A percentile compares a stretch with the other conserved stretches of the same genome.
Conservation (phyloP, 2,113 vertebrate genomes). For the Parus major region DNA sequence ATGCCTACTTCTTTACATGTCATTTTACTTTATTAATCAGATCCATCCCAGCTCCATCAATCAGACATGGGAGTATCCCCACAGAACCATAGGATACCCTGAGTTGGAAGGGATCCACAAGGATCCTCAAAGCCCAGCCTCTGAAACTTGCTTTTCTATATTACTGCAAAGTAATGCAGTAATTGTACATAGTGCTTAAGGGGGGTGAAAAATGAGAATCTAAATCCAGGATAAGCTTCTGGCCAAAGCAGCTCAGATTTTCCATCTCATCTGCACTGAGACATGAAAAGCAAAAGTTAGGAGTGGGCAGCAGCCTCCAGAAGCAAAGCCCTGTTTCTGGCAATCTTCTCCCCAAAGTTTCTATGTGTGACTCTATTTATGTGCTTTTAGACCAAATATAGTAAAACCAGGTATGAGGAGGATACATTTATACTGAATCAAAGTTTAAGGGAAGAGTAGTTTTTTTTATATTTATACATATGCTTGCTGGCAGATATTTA, state of each 20-base stretch:
- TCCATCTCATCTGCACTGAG: slow-evolving; percentile 4
- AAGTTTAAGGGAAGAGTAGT: background rate
- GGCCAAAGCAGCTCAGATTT: slow-evolving; percentile 32
- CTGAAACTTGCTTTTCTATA: background rate
- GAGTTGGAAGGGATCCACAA: background rate
- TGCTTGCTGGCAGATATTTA: slow-evolving; percentile 11
- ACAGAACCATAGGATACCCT: background rate
- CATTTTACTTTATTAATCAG: background rate
- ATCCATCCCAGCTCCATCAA: background rate
- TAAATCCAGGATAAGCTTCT: background rate
- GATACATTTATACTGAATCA: background rate
- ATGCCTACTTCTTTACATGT: background rate
- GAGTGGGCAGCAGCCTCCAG: background rate
- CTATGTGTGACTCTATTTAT: background rate
- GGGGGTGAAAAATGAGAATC: background rate
- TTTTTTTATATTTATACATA: background rate
- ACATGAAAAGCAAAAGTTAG: background rate
- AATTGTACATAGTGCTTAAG: background rate
- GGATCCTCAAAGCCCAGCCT: background rate
- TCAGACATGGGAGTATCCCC: background rate
- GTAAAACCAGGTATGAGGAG: background rate
- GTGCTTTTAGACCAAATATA: background rate
- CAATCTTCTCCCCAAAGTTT: background rate
- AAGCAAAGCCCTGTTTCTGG: background rate
- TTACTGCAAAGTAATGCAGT: background rate